Percentiles rank a stretch among this genome's conserved stretches.
These are phyloP conservation scores for Drosophila kokeensis DNA, from an alignment of 2,888 invertebrate species.

Conservation along the genomic window DNA sequence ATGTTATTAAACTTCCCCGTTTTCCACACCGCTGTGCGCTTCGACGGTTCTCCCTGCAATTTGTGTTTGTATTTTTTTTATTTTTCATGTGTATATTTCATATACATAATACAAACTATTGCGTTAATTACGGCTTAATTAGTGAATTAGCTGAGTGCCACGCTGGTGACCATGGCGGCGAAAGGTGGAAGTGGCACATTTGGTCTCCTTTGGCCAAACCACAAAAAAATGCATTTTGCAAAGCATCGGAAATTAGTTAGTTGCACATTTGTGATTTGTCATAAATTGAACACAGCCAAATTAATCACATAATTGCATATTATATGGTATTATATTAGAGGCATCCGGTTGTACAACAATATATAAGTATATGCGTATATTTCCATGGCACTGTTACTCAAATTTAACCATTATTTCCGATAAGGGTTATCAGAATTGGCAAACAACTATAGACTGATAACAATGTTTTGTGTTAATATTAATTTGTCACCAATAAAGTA, in stretches of 20 bases:
- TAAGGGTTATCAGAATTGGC: neutral
- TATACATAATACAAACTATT: conserved; percentile 37
- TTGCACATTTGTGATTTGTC: conserved; percentile 21
- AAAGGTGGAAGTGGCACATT: conserved; percentile 73
- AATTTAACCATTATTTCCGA: neutral
- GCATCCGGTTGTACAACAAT: neutral
- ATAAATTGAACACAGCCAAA: conserved; percentile 6
- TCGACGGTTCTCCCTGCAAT: conserved; percentile 58
- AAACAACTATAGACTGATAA: neutral
- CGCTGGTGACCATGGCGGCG: conserved; percentile 67
- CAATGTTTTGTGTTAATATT: neutral
- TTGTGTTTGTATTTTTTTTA: conserved; percentile 13
- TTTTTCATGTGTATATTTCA: conserved; percentile 31
- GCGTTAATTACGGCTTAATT: conserved; percentile 76
- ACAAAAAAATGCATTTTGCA: conserved; percentile 33
- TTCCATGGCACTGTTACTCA: neutral
- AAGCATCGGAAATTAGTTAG: conserved; percentile 28
- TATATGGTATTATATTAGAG: neutral
- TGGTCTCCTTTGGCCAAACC: conserved; percentile 34
- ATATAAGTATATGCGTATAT: too few species aligned
- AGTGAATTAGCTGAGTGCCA: conserved; percentile 52
- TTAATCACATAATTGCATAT: neutral
- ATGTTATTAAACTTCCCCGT: conserved; percentile 79
- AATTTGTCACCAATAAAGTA: neutral
- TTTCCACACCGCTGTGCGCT: conserved; percentile 48